These are phyloP conservation scores for Troides aeacus DNA, from an alignment of 2,888 invertebrate genomes.

Conservation along the genomic window DNA sequence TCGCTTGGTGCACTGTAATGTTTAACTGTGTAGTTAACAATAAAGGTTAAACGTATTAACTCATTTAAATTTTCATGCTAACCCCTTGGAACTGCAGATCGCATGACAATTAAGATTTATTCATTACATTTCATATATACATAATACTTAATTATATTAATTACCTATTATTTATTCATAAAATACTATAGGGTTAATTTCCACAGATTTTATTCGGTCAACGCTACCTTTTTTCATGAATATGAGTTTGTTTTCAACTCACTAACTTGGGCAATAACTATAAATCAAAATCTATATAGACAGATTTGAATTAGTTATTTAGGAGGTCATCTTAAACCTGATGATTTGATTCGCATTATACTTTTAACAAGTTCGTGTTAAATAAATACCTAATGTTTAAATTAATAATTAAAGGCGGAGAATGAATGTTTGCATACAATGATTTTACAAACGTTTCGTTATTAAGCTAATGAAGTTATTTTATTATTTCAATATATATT, in stretches of 20 bases:
- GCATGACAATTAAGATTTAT: not conserved
- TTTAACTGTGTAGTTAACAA: not conserved
- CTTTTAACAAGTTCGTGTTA: not conserved
- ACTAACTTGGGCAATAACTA: no score
- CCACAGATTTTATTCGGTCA: no score
- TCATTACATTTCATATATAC: no score
- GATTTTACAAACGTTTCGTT: not conserved
- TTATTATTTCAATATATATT: not conserved
- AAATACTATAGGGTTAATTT: not conserved
- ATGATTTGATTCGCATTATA: no score
- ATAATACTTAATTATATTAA: no score
- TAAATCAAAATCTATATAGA: no score
- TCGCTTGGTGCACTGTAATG: conserved; percentile 4
- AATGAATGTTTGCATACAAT: conserved; percentile 2
- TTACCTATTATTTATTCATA: not conserved
- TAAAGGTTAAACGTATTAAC: conserved; percentile 3
- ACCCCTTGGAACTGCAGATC: not conserved
- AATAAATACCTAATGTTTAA: not conserved
- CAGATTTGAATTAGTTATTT: no score
- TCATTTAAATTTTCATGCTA: conserved; percentile 7
- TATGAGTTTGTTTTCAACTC: no score
- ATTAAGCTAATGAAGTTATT: not conserved
- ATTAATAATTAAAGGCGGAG: not conserved
- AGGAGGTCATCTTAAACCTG: no score
- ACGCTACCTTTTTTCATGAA: no score